Base-by-base conservation (phyloP, 2,113 vertebrate genomes). In the Pseudois nayaur region DNA sequence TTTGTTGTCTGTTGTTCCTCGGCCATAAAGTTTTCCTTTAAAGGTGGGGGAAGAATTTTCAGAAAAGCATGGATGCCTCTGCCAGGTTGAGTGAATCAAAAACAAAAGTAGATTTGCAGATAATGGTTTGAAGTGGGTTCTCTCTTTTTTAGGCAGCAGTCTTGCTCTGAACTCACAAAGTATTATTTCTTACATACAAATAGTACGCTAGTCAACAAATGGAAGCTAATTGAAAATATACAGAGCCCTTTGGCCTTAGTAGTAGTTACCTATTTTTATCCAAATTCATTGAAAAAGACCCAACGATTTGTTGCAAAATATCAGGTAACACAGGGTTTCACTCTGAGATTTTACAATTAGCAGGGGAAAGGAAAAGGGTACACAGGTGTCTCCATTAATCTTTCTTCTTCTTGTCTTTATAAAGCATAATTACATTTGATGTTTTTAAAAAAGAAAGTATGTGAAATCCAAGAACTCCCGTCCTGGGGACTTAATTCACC, bases 1-100 rank as follows among this genome's bases (percentile, higher is more conserved):
- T 96, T 99, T 99, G 97, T 99, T 99, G 95, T 99, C 99, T 23
- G 98, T 99, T 40, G 99, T 89, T 97, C 99, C 99, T 87, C 99
- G 98, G 2, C 99, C 99, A 14, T 99, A 99, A 14, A 99, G 98
- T 29, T 99, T 99, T 93, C 99, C 99, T 99, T 97, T 95, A 94
- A 95, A 97, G 95, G 84, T 13, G 0, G 29, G 23, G 48, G 83
- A 83, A 62, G 4, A 92, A 76, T 21, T 27, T 19, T 98, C 33
- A 97, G 64, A 93, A 78, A 25, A 74, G 36, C 31, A 54, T 64
- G 86, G 55, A 78, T 48, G 67, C 6, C 50, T 89, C 27, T 82
- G 12, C 57, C 14, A 81, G 33, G 8, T 3, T 52, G 48, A 76
- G 29, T 10, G 57, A 89, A 25, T 88, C 67, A 60, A 48, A 88